A percentile compares a stretch with the other conserved stretches of the same genome.
Conservation (phyloP, 2,113 vertebrate species). For the Microcebus lehilahytsara region DNA sequence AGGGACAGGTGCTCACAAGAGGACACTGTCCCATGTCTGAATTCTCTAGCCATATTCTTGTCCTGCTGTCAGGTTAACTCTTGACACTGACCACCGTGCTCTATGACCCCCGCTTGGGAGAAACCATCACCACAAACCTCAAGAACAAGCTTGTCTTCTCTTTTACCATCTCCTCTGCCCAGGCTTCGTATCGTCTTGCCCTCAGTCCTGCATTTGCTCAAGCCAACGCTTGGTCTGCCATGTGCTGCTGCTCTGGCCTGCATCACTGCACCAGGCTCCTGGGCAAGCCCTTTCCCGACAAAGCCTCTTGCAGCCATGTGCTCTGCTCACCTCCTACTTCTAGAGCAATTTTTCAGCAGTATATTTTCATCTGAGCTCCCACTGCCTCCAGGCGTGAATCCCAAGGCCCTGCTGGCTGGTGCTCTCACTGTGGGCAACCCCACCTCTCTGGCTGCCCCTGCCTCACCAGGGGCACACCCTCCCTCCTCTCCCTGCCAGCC, state of each 20-base stretch:
- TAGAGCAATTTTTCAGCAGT: not conserved
- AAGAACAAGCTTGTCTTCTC: not conserved
- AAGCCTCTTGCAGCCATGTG: not conserved
- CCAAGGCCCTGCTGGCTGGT: not conserved
- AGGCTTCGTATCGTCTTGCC: not conserved
- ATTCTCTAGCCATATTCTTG: no score
- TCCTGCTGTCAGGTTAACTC: not conserved
- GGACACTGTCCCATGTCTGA: not conserved
- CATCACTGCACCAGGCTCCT: not conserved
- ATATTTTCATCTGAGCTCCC: not conserved
- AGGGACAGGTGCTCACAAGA: rapidly evolving
- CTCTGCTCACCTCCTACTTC: no score
- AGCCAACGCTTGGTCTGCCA: no score
- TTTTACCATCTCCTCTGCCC: no score
- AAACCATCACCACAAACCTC: not conserved
- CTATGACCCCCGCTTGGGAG: rapidly evolving
- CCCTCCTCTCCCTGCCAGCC: not conserved
- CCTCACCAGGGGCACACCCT: not conserved
- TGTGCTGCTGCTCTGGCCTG: not conserved
- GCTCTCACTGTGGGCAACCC: not conserved
- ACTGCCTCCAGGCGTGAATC: not conserved
- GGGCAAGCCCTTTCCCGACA: not conserved
- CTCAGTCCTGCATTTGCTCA: not conserved
- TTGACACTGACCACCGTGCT: not conserved
- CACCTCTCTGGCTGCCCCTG: not conserved